These are phyloP conservation scores for Dryobota labecula DNA, from an alignment of 2,888 invertebrate genomes.

Conservation along the genomic window DNA sequence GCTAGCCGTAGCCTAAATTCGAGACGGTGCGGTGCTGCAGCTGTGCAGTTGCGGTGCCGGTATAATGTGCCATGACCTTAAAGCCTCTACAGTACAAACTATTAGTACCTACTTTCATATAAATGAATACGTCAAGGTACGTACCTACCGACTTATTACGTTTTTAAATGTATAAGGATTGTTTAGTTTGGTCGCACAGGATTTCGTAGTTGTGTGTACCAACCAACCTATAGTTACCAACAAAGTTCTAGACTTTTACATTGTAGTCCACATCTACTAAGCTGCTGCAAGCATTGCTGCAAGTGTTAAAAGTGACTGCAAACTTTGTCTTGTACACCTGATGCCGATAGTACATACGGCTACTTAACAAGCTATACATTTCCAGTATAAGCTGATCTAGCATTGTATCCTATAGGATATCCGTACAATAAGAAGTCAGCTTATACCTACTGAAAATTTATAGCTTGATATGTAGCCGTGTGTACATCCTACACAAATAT, in stretches of 20 bases:
- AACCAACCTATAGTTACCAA: not conserved
- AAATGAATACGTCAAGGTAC: not conserved
- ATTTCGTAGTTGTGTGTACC: not conserved
- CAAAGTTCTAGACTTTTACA: constrained; percentile 1
- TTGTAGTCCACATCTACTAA: not conserved
- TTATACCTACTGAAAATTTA: too few relatives aligned
- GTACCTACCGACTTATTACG: not conserved
- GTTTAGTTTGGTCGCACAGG: not conserved
- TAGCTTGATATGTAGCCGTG: too few relatives aligned
- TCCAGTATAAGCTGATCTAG: too few relatives aligned
- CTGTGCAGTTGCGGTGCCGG: too few relatives aligned
- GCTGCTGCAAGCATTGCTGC: not conserved
- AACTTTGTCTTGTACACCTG: constrained; percentile 19
- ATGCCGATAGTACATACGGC: constrained; percentile 16
- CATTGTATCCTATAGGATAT: too few relatives aligned
- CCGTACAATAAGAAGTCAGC: too few relatives aligned
- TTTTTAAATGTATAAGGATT: not conserved
- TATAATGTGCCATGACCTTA: too few relatives aligned
- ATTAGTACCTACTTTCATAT: not conserved
- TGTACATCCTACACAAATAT: too few relatives aligned
- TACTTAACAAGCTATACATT: too few relatives aligned
- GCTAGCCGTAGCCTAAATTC: too few relatives aligned
- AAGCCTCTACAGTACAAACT: too few relatives aligned
- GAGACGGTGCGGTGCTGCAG: too few relatives aligned
- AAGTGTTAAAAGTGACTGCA: constrained; percentile 2